A percentile compares a stretch with the other conserved stretches of the same genome.
phyloP scores from a whole-genome alignment of 2,113 vertebrate genomes.

The Ceyx margarethae region DNA sequence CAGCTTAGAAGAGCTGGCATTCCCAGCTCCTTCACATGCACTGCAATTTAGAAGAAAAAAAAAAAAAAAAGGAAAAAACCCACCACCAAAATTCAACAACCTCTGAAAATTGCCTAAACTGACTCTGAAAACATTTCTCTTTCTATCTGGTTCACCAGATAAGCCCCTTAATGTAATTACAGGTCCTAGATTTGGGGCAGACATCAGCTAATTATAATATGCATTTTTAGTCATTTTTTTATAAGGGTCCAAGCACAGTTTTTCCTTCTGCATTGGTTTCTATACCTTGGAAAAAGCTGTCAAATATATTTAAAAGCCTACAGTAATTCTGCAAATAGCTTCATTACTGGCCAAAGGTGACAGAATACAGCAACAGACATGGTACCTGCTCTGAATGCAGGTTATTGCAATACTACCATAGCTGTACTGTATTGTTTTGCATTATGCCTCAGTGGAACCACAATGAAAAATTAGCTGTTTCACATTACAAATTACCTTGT shows the following conservation, averaged over 20 bases:
- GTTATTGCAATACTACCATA: neutral
- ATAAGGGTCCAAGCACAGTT: neutral
- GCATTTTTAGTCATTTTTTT: neutral
- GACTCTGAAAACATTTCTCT: neutral
- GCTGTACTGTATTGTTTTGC: conserved; percentile 24
- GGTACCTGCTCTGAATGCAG: conserved; percentile 36
- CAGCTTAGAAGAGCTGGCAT: neutral
- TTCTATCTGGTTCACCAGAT: neutral
- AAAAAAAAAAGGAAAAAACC: neutral
- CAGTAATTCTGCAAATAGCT: conserved; percentile 8
- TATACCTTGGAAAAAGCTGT: neutral
- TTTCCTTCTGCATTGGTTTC: neutral
- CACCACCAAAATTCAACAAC: too few species aligned
- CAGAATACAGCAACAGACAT: neutral
- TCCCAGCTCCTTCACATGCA: neutral
- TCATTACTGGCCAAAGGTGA: conserved; percentile 20
- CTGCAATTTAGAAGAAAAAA: neutral
- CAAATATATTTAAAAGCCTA: conserved; percentile 11
- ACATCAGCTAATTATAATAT: neutral
- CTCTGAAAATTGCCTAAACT: neutral
- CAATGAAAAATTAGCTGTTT: conserved; percentile 77
- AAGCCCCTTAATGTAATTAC: neutral
- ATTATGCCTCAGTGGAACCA: conserved; percentile 57
- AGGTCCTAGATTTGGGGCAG: neutral
- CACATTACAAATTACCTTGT: conserved; percentile 76